Percentiles rank a stretch among this genome's conserved stretches.
Conservation (phyloP, 2,113 vertebrate genomes). For the Pagrus major region DNA sequence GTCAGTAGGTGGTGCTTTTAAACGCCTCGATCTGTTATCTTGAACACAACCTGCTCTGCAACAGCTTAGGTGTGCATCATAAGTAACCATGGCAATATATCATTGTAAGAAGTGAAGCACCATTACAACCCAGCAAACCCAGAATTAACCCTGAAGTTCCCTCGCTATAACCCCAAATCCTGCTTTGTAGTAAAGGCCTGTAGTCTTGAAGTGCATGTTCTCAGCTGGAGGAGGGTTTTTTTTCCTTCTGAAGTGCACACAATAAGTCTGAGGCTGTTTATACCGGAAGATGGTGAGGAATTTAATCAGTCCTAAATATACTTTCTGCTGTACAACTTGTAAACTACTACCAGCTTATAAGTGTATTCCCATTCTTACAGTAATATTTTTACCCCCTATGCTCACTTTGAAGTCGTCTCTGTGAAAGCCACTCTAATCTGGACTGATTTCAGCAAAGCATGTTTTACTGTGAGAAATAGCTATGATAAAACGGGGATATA, state of each 20-base stretch:
- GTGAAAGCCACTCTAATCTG: constrained; percentile 76
- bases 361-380: constrained; percentile 58
- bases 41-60: no score
- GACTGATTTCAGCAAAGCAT: constrained; percentile 73
- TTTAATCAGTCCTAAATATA: constrained; percentile 63
- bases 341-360: constrained; percentile 61
- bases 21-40: no score
- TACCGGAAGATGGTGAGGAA: background rate
- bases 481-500: constrained; percentile 44
- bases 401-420: constrained; percentile 74
- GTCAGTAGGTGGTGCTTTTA: no score
- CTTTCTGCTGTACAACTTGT: constrained; percentile 49
- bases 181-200: no score
- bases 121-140: no score
- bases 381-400: constrained; percentile 21
- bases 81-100: no score
- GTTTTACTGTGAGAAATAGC: constrained; percentile 72
- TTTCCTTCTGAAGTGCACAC: background rate
- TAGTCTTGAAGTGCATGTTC: background rate
- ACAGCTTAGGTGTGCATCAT: no score
- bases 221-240: constrained; percentile 4
- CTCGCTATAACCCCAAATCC: no score
- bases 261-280: constrained; percentile 17
- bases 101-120: no score
- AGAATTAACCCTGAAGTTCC: no score